A percentile compares a stretch with the other conserved stretches of the same genome.
phyloP scores from a whole-genome alignment of 1,140 invertebrate genomes.

The Babylonia areolata region DNA sequence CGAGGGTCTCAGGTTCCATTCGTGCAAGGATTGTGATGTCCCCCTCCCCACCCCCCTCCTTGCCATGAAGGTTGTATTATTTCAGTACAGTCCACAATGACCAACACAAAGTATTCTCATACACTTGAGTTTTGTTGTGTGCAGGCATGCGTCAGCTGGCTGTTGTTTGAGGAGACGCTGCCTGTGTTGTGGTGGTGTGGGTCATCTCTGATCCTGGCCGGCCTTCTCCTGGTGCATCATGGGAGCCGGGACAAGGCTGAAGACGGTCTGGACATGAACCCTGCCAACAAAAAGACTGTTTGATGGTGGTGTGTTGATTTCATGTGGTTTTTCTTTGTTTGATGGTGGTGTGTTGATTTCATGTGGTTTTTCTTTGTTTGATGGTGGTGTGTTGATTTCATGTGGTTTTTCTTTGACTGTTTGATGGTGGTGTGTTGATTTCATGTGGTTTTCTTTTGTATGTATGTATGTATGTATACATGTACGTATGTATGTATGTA shows the following conservation, averaged over 20 bases:
- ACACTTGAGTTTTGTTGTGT: too few species aligned
- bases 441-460: neutral
- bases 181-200: constrained; percentile 54
- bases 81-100: too few species aligned
- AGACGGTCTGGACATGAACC: neutral
- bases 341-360: too few species aligned
- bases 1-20: too few species aligned
- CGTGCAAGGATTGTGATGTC: too few species aligned
- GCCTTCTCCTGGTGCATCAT: constrained; percentile 54
- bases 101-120: too few species aligned
- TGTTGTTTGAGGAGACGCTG: constrained; percentile 52
- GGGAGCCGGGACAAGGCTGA: constrained; percentile 32
- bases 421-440: neutral
- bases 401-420: neutral
- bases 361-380: neutral
- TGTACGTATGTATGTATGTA: neutral
- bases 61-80: too few species aligned
- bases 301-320: neutral
- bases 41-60: too few species aligned
- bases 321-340: too few species aligned
- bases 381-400: neutral
- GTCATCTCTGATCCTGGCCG: constrained; percentile 47
- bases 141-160: constrained; percentile 50
- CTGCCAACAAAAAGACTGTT: neutral
- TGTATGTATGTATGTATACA: neutral